These are phyloP conservation scores for Leptonema lineaticorne DNA, from an alignment of 1,140 invertebrate species.

Conservation along the genomic window DNA sequence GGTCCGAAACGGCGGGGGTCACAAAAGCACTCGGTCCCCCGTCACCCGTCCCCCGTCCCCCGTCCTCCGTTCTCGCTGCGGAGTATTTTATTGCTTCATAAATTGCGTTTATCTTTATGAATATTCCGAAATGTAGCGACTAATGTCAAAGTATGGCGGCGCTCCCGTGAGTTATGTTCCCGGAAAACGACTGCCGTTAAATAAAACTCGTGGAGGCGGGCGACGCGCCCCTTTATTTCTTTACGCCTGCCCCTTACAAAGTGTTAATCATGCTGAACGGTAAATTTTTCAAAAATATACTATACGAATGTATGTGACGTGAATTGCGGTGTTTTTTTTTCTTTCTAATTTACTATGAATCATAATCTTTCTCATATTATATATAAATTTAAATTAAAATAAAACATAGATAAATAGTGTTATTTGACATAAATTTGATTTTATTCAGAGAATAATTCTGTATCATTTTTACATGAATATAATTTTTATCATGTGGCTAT, in stretches of 20 bases:
- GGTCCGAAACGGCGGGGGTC: neutral
- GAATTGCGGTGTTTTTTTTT: neutral
- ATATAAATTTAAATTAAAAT: too few relatives aligned
- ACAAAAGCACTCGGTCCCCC: constrained; percentile 20
- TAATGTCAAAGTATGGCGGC: constrained; percentile 37
- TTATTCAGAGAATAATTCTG: too few relatives aligned
- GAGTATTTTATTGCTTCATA: constrained; percentile 41
- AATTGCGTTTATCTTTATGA: constrained; percentile 42
- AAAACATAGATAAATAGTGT: too few relatives aligned
- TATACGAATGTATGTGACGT: neutral
- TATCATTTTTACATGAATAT: too few relatives aligned
- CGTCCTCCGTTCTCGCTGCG: constrained; percentile 21
- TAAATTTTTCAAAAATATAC: neutral
- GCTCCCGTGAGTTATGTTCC: constrained; percentile 39
- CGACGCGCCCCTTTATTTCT: neutral
- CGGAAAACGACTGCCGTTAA: constrained; percentile 17
- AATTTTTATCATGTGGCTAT: too few relatives aligned
- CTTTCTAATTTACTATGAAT: too few relatives aligned
- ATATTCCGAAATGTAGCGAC: constrained; percentile 42
- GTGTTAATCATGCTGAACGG: too few relatives aligned
- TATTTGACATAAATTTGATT: too few relatives aligned
- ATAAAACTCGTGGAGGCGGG: constrained; percentile 25
- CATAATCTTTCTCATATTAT: too few relatives aligned
- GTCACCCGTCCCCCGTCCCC: too few relatives aligned
- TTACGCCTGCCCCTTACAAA: neutral